Evolutionary conservation across 1,140 invertebrate species (phyloP).

Genomic region (Mercenaria mercenaria): DNA sequence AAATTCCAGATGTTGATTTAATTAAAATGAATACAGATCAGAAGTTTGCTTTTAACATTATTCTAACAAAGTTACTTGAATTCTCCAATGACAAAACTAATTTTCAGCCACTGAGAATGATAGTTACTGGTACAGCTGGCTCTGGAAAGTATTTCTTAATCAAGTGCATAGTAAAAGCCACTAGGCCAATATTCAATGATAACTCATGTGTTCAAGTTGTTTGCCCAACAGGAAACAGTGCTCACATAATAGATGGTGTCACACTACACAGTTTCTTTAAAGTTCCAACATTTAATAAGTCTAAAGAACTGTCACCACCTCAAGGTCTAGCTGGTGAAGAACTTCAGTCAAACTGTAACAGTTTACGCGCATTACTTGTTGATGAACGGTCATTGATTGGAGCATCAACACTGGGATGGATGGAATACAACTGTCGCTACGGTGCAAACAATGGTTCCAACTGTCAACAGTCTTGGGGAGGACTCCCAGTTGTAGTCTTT

Average conservation of each 20-base stretch:
- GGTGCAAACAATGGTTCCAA: background rate
- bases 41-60: slow-evolving; percentile 54
- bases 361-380: slow-evolving; percentile 60
- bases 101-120: slow-evolving; percentile 24
- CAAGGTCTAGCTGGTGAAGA: slow-evolving; percentile 40
- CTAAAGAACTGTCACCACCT: slow-evolving; percentile 61
- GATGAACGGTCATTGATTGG: slow-evolving; percentile 67
- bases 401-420: too few species aligned
- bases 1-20: slow-evolving; percentile 4
- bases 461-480: slow-evolving; percentile 62
- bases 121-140: slow-evolving; percentile 60
- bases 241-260: slow-evolving; percentile 63
- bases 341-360: slow-evolving; percentile 57
- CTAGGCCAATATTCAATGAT: slow-evolving; percentile 32
- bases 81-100: background rate
- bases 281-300: slow-evolving; percentile 42
- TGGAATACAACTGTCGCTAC: too few species aligned
- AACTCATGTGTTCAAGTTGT: slow-evolving; percentile 66
- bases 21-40: slow-evolving; percentile 46
- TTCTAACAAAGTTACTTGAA: background rate
- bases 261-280: slow-evolving; percentile 68
- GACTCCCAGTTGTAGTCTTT: slow-evolving; percentile 66
- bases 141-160: slow-evolving; percentile 63
- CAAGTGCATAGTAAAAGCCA: slow-evolving; percentile 61
- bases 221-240: slow-evolving; percentile 70